These are phyloP conservation scores for Pseudochaenichthys georgianus DNA, from an alignment of 2,797 vertebrate species.

Conservation along the genomic window DNA sequence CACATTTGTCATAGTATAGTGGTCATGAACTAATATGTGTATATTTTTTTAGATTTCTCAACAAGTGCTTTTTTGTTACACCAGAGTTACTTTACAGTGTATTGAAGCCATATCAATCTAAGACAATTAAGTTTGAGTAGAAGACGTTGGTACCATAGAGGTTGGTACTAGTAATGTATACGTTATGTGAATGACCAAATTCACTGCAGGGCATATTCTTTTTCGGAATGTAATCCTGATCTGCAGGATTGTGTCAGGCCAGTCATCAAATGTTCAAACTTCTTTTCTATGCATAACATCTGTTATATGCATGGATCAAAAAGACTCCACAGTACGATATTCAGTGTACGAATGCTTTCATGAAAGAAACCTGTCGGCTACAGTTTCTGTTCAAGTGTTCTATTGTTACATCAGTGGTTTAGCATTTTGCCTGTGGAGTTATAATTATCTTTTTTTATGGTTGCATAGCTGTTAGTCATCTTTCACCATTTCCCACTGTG, in stretches of 20 bases:
- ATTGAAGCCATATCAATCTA: constrained; percentile 65
- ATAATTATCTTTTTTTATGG: background rate
- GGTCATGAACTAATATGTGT: constrained; percentile 16
- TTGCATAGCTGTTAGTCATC: constrained; percentile 12
- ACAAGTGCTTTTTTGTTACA: background rate
- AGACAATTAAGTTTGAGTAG: constrained; percentile 21
- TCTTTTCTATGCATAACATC: constrained; percentile 13
- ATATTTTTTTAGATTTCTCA: constrained; percentile 42
- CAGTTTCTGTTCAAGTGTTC: constrained; percentile 21
- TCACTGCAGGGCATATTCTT: constrained; percentile 9
- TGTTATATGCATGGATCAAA: constrained; percentile 22
- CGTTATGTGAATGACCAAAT: constrained; percentile 24
- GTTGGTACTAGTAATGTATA: constrained; percentile 34
- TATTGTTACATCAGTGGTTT: constrained; percentile 27
- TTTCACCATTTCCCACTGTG: constrained; percentile 6
- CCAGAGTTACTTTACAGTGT: constrained; percentile 18
- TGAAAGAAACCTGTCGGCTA: background rate
- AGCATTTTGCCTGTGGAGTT: constrained; percentile 14
- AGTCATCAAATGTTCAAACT: constrained; percentile 9
- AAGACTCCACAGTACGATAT: background rate
- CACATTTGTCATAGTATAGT: constrained; percentile 4
- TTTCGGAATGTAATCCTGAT: constrained; percentile 26
- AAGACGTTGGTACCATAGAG: constrained; percentile 23
- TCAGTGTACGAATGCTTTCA: constrained; percentile 14
- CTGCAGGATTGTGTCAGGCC: constrained; percentile 9